A percentile compares a stretch with the other conserved stretches of the same genome.
Evolutionary conservation across 2,888 invertebrate genomes (phyloP).

Genomic region (Acronicta leporina): DNA sequence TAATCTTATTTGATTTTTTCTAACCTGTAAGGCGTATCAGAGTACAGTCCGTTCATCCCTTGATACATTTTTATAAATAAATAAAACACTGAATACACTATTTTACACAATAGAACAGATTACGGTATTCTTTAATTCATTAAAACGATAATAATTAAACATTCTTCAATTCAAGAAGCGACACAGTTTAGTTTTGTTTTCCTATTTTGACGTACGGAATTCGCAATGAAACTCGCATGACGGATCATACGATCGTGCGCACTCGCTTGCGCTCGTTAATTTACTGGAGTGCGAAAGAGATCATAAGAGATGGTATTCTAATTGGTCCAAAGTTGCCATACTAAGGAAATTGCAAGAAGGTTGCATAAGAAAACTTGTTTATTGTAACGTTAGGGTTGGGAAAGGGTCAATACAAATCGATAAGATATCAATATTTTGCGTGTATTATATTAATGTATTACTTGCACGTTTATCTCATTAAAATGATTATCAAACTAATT

Average conservation of each 20-base stretch:
- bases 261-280: slow-evolving; percentile 62
- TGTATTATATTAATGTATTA: slow-evolving; percentile 9
- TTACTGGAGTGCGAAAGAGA: slow-evolving; percentile 62
- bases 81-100: slow-evolving; percentile 56
- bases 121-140: slow-evolving; percentile 50
- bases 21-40: slow-evolving; percentile 84
- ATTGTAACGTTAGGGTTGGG: slow-evolving; percentile 55
- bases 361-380: slow-evolving; percentile 57
- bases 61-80: slow-evolving; percentile 75
- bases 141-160: slow-evolving; percentile 57
- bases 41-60: slow-evolving; percentile 82
- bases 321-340: slow-evolving; percentile 64
- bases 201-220: slow-evolving; percentile 72
- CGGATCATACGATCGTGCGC: slow-evolving; percentile 82
- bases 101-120: slow-evolving; percentile 59
- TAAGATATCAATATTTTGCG: slow-evolving; percentile 43
- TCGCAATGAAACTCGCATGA: slow-evolving; percentile 70
- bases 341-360: slow-evolving; percentile 57
- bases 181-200: slow-evolving; percentile 74
- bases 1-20: slow-evolving; percentile 53
- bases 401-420: slow-evolving; percentile 61
- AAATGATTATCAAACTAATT: slow-evolving; percentile 18
- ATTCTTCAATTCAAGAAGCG: slow-evolving; percentile 67
- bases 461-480: slow-evolving; percentile 13
- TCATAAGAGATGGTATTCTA: slow-evolving; percentile 60